Evolutionary conservation across 1,140 invertebrate genomes (phyloP).

Genomic region (Papilio polytes): DNA sequence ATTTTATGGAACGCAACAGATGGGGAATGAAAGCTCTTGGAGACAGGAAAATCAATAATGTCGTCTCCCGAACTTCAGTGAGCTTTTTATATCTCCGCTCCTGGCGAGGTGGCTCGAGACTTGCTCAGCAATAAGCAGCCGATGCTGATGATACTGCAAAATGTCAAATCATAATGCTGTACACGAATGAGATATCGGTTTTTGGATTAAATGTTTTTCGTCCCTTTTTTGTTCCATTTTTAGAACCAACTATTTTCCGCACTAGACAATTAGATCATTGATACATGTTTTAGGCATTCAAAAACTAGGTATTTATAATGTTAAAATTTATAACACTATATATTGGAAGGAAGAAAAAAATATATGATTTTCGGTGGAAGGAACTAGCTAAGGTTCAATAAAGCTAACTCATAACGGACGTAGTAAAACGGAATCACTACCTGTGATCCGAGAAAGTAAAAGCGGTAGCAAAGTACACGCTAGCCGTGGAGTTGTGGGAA

Average conservation of each 20-base stretch:
- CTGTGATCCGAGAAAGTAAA: constrained; percentile 39
- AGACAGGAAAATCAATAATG: constrained; percentile 77
- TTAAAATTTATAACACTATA: neutral
- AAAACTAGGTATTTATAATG: no score
- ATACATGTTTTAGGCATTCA: no score
- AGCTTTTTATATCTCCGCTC: constrained; percentile 62
- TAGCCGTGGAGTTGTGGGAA: constrained; percentile 15
- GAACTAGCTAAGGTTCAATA: constrained; percentile 44
- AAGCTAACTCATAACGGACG: constrained; percentile 51
- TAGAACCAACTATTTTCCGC: neutral
- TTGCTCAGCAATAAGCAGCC: constrained; percentile 47
- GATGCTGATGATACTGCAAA: constrained; percentile 1
- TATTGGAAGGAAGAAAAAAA: constrained; percentile 31
- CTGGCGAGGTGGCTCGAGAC: constrained; percentile 48
- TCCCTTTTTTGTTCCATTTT: neutral
- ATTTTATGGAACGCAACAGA: constrained; percentile 81
- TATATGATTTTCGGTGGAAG: constrained; percentile 37
- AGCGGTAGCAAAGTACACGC: constrained; percentile 47
- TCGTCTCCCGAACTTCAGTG: constrained; percentile 66
- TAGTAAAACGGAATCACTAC: constrained; percentile 49
- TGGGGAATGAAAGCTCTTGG: constrained; percentile 77
- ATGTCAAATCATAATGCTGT: constrained; percentile 8
- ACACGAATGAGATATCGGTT: neutral
- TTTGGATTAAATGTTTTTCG: neutral
- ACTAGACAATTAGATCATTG: neutral